Evolutionary conservation across 2,888 invertebrate genomes (phyloP).

Genomic region (Stenolophus ochropezus): DNA sequence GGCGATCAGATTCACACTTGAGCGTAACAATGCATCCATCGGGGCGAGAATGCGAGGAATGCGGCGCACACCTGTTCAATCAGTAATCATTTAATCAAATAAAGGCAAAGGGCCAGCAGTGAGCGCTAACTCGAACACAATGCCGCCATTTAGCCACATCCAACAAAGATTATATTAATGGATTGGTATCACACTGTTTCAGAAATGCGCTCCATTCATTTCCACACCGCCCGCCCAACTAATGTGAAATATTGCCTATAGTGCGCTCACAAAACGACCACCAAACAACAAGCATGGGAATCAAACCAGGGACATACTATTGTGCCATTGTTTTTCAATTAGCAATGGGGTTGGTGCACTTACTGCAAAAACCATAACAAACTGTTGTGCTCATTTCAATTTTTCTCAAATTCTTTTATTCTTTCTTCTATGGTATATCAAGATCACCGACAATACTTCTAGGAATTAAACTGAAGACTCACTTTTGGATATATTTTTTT

Average conservation of each 20-base stretch:
- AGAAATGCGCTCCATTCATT: slow-evolving; percentile 72
- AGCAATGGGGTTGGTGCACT: background rate
- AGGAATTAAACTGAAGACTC: too few species aligned
- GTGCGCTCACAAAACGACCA: background rate
- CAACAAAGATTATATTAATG: slow-evolving; percentile 66
- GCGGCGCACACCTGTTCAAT: slow-evolving; percentile 69
- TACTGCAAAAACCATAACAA: too few species aligned
- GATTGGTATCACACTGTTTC: slow-evolving; percentile 73
- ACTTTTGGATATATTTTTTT: too few species aligned
- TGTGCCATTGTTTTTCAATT: background rate
- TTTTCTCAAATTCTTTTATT: background rate
- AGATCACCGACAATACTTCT: too few species aligned
- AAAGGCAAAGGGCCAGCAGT: slow-evolving; percentile 64
- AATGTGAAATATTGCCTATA: slow-evolving; percentile 4
- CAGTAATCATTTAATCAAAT: slow-evolving; percentile 71
- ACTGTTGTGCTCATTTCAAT: too few species aligned
- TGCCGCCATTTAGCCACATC: slow-evolving; percentile 51
- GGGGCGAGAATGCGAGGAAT: slow-evolving; percentile 68
- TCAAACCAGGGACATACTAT: background rate
- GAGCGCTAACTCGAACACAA: slow-evolving; percentile 47
- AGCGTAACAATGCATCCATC: slow-evolving; percentile 68
- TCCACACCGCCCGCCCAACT: slow-evolving; percentile 4
- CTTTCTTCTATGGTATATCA: background rate
- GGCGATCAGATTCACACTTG: background rate
- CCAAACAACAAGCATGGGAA: background rate